These are phyloP conservation scores for Mellilla xanthometata DNA, from an alignment of 2,888 invertebrate species.

Conservation along the genomic window DNA sequence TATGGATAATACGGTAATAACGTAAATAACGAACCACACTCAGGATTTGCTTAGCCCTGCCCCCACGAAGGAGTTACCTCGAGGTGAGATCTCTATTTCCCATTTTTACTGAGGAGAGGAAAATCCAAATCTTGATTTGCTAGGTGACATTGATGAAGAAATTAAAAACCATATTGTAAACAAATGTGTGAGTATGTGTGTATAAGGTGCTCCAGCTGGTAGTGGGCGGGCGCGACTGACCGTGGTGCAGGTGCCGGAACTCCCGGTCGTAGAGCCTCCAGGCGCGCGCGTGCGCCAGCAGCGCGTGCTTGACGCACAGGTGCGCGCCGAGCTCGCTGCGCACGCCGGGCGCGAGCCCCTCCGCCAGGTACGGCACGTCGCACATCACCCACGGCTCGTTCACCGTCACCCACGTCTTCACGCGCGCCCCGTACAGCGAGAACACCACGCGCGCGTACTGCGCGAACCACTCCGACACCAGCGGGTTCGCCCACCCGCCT, in stretches of 20 bases:
- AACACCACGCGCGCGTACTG: constrained; percentile 36
- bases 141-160: too few relatives aligned
- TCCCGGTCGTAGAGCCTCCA: constrained; percentile 36
- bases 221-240: too few relatives aligned
- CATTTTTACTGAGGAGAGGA: too few relatives aligned
- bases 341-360: constrained; percentile 16
- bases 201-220: too few relatives aligned
- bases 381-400: constrained; percentile 30
- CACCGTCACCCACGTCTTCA: constrained; percentile 40
- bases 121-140: too few relatives aligned
- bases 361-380: constrained; percentile 39
- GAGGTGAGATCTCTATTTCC: too few relatives aligned
- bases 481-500: constrained; percentile 42
- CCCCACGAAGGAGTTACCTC: too few relatives aligned
- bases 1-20: too few relatives aligned
- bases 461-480: constrained; percentile 36
- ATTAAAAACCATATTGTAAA: too few relatives aligned
- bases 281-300: constrained; percentile 38
- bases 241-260: constrained; percentile 30
- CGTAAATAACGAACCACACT: too few relatives aligned
- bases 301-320: constrained; percentile 19
- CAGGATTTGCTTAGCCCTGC: too few relatives aligned
- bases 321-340: constrained; percentile 9
- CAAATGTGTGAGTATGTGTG: too few relatives aligned
- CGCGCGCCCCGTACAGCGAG: constrained; percentile 36